Evolutionary conservation across 2,888 invertebrate genomes (phyloP), one percentile per base, ranked within the genome.

Genomic region (Scaptodrosophila latifasciaeformis): DNA sequence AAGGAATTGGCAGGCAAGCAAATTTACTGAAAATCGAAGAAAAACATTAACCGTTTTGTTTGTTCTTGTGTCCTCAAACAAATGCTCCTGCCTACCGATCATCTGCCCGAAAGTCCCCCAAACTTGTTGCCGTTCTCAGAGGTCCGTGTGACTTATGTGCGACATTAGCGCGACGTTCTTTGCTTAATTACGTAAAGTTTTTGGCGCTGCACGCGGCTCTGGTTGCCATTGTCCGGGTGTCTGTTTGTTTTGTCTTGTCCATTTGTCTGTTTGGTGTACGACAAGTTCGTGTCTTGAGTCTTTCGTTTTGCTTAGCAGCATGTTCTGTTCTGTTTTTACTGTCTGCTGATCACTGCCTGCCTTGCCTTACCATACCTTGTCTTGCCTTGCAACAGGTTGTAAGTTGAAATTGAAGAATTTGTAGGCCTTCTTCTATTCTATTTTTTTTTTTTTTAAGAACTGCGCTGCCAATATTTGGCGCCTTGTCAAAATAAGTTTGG

Each of bases 271-370:
- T 60, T 58, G 61, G 59, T 74, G 79, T 81, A 81, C 62, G 62
- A 79, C 82, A 75, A 76, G 84, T 82, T 82, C 82, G 82, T 82
- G 82, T 76, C 82, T 67, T 62, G 68, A 82, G 81, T 82, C 84
- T 82, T 81, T 82, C 69, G 76, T 68, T 79, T 72, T 76, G 72
- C 62, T 42, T 10, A 10, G 21, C 42, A n/a, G 12, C 54, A 49
- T 44, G 19, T 45, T 42, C 43, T 54, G 31, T 67, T 59, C 57
- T 59, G 44, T 30, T 13, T 39, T 37, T 31, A 43, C 52, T 47
- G 35, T 35, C 54, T 68, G 62, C 67, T 15, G 29, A 18, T n/a
- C n/a, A n/a, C n/a, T n/a, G n/a, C n/a, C n/a, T n/a, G n/a, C n/a
- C n/a, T n/a, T n/a, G n/a, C n/a, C n/a, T n/a, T n/a, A n/a, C n/a